Evolutionary conservation across 2,113 vertebrate genomes (phyloP).

Genomic region (Orycteropus afer): DNA sequence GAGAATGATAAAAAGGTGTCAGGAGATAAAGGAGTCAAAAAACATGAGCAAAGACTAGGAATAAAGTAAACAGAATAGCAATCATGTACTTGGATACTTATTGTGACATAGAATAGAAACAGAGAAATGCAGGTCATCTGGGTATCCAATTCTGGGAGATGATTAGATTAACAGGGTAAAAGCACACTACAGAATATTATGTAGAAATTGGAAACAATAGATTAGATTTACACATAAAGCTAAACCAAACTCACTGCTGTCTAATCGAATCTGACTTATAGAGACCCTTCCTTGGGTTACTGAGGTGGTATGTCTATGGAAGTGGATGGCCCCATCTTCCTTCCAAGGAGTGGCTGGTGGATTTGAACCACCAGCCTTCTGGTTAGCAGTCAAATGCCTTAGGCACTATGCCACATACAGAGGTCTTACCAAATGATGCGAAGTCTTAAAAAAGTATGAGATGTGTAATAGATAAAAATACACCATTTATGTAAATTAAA

Average conservation of each 20-base stretch:
- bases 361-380: too few species aligned
- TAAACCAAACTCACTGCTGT: too few species aligned
- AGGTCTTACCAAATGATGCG: background rate
- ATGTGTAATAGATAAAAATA: background rate
- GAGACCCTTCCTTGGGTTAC: too few species aligned
- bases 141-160: background rate
- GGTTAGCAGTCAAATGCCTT: too few species aligned
- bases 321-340: too few species aligned
- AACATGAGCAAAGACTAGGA: background rate
- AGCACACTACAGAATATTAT: background rate
- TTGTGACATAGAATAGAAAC: background rate
- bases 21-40: background rate
- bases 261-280: too few species aligned
- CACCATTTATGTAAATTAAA: background rate
- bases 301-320: too few species aligned
- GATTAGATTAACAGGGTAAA: background rate
- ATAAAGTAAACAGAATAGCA: background rate
- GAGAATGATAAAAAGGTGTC: background rate
- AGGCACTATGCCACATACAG: background rate
- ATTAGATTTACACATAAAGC: background rate
- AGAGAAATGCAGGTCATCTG: background rate
- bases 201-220: background rate
- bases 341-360: too few species aligned
- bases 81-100: background rate
- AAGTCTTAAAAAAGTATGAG: background rate